Conservation (phyloP, 2,797 vertebrate species). For the Falco biarmicus region DNA sequence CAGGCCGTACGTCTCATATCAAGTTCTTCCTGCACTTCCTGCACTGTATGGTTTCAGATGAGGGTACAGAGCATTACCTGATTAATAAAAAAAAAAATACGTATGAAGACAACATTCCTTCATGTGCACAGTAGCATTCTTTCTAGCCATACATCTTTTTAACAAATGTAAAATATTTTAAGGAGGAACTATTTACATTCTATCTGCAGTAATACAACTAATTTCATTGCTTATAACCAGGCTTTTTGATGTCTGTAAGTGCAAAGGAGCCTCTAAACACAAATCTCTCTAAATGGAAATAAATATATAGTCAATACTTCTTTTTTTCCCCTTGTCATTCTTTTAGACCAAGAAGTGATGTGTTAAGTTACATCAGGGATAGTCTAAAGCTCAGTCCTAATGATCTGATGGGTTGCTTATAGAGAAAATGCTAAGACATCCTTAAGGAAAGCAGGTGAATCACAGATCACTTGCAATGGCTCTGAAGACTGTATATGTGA, state of each 20-base stretch:
- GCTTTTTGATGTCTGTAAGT: background rate
- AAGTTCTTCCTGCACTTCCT: background rate
- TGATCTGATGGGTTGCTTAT: background rate
- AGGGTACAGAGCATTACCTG: background rate
- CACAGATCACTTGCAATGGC: background rate
- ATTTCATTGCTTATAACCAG: background rate
- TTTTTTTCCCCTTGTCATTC: background rate
- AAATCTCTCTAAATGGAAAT: background rate
- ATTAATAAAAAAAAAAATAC: background rate
- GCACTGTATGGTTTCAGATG: background rate
- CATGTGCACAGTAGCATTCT: background rate
- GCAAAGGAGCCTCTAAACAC: background rate
- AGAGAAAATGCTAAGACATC: background rate
- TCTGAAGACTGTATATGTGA: background rate
- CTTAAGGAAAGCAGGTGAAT: background rate
- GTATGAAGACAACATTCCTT: background rate
- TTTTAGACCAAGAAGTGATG: background rate
- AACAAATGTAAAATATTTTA: background rate
- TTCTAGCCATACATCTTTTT: background rate
- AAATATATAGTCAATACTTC: background rate
- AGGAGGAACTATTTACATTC: background rate
- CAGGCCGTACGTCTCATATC: accelerated
- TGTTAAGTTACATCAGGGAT: background rate
- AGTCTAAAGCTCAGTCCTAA: background rate
- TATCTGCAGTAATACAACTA: background rate